phyloP scores from a whole-genome alignment of 2,113 vertebrate species.

The Eleginops maclovinus region DNA sequence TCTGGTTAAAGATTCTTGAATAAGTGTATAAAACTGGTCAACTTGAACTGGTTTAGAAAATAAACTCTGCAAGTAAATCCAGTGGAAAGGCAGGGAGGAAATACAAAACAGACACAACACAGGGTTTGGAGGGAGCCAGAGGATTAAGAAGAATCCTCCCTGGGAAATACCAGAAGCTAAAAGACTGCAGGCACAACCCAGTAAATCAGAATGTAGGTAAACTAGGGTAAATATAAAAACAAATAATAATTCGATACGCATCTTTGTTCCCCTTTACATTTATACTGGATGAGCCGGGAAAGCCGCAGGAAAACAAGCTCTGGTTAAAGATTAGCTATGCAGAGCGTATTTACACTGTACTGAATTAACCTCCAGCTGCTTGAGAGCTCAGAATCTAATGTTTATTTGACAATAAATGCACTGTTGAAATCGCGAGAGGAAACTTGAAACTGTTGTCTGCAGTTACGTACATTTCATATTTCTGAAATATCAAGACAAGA shows the following conservation, averaged over 20 bases:
- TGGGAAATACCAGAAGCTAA: conserved; percentile 30
- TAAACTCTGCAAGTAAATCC: conserved; percentile 8
- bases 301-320: not conserved
- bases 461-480: no score
- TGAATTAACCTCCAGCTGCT: not conserved
- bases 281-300: not conserved
- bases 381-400: not conserved
- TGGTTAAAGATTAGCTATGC: conserved; percentile 6
- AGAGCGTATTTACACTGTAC: not conserved
- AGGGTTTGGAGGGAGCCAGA: not conserved
- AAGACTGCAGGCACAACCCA: conserved; percentile 11
- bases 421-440: no score
- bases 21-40: conserved; percentile 8
- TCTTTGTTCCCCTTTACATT: not conserved
- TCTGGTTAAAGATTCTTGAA: not conserved
- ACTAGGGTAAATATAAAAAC: not conserved
- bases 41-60: conserved; percentile 30
- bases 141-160: conserved; percentile 15
- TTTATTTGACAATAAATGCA: no score
- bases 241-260: not conserved
- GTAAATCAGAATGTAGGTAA: not conserved
- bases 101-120: not conserved
- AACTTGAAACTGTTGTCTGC: not conserved
- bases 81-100: not conserved
- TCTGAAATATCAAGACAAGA: no score